Conservation (phyloP, 2,797 vertebrate species). For the Lemur catta region DNA sequence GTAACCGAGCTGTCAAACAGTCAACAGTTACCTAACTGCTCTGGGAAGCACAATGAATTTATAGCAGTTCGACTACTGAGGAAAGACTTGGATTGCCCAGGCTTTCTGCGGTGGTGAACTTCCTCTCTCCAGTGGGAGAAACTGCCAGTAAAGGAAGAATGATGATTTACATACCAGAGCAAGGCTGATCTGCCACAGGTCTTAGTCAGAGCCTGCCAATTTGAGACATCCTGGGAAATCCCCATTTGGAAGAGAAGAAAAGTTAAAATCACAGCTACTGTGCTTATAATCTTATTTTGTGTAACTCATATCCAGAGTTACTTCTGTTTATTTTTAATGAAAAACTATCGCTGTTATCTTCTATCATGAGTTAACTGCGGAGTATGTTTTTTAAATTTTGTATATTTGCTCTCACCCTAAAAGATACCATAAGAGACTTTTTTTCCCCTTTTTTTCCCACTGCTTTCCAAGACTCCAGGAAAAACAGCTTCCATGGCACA, state of each 20-base stretch:
- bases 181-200: neutral
- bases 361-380: neutral
- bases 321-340: neutral
- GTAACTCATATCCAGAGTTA: neutral
- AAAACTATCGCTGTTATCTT: neutral
- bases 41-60: conserved; percentile 39
- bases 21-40: conserved; percentile 51
- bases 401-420: neutral
- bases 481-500: neutral
- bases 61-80: conserved; percentile 42
- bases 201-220: conserved; percentile 78
- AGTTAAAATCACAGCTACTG: conserved; percentile 73
- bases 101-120: conserved; percentile 55
- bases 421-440: neutral
- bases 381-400: neutral
- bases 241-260: conserved; percentile 78
- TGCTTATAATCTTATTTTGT: neutral
- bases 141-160: conserved; percentile 58
- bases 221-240: conserved; percentile 83
- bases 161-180: conserved; percentile 71
- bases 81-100: conserved; percentile 56
- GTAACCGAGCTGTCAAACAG: conserved; percentile 25
- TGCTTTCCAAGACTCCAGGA: conserved; percentile 70
- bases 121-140: conserved; percentile 72
- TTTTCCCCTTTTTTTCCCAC: neutral